These are phyloP conservation scores for Telenomus remus DNA, from an alignment of 1,140 invertebrate genomes.

Conservation along the genomic window DNA sequence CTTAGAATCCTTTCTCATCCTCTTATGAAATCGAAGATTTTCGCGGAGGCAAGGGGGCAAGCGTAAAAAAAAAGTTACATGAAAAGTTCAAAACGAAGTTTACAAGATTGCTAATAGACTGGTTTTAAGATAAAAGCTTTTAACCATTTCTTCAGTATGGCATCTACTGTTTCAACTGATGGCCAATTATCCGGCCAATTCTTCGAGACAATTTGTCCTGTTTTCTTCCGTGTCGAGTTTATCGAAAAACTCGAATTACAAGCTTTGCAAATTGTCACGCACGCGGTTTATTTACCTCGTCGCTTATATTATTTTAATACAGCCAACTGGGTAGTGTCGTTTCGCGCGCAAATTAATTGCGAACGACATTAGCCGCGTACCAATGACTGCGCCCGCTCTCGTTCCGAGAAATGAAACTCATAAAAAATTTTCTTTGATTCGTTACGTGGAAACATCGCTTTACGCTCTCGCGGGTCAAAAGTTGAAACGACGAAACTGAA, in stretches of 20 bases:
- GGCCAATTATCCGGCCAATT: constrained; percentile 19
- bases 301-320: constrained; percentile 17
- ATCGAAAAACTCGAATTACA: constrained; percentile 13
- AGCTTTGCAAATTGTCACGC: constrained; percentile 1
- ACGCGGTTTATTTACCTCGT: too few species aligned
- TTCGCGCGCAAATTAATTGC: constrained; percentile 23
- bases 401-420: constrained; percentile 28
- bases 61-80: background rate
- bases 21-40: background rate
- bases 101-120: constrained; percentile 6
- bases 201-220: constrained; percentile 6
- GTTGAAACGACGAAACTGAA: constrained; percentile 18
- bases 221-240: background rate
- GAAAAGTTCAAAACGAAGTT: background rate
- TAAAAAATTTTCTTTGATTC: constrained; percentile 29
- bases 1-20: too few species aligned
- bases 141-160: background rate
- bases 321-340: constrained; percentile 11
- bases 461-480: constrained; percentile 21
- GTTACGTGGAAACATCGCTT: constrained; percentile 13
- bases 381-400: background rate
- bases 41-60: background rate
- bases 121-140: constrained; percentile 3
- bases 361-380: constrained; percentile 12
- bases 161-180: constrained; percentile 8